These are phyloP conservation scores for Bombus waltoni DNA, from an alignment of 1,140 invertebrate genomes.

Conservation along the genomic window DNA sequence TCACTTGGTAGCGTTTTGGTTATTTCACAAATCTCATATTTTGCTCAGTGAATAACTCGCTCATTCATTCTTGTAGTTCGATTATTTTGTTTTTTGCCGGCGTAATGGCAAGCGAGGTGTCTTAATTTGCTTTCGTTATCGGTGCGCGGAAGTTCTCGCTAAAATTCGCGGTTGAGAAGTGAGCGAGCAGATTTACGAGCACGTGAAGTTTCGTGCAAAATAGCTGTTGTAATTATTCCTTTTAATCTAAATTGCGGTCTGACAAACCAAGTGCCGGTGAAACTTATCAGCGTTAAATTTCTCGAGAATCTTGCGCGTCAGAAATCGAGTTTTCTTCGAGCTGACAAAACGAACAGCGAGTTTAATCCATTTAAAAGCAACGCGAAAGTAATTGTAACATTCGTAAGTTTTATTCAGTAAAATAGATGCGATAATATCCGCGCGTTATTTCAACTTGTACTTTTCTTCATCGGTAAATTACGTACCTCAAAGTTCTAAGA, in stretches of 20 bases:
- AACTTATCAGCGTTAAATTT: slow-evolving; percentile 38
- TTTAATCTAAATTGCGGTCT: slow-evolving; percentile 48
- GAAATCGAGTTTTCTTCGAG: background rate
- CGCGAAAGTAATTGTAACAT: background rate
- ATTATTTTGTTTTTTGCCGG: background rate
- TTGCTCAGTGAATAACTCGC: background rate
- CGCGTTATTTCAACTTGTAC: background rate
- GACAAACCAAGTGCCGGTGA: slow-evolving; percentile 12
- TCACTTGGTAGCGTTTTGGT: background rate
- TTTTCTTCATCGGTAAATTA: background rate
- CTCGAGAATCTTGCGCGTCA: slow-evolving; percentile 23
- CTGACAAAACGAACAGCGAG: background rate
- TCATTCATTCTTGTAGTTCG: background rate
- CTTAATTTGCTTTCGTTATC: slow-evolving; percentile 40
- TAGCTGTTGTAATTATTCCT: slow-evolving; percentile 42
- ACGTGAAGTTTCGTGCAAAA: slow-evolving; percentile 41
- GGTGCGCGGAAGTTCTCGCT: background rate
- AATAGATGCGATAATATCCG: background rate
- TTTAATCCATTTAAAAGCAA: background rate
- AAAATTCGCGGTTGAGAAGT: slow-evolving; percentile 10
- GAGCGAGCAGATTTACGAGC: slow-evolving; percentile 35
- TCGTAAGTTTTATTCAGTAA: background rate
- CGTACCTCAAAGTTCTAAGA: background rate
- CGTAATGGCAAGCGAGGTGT: background rate
- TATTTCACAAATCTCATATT: background rate